Conservation (phyloP, 2,113 vertebrate species). For the Antennarius striatus region DNA sequence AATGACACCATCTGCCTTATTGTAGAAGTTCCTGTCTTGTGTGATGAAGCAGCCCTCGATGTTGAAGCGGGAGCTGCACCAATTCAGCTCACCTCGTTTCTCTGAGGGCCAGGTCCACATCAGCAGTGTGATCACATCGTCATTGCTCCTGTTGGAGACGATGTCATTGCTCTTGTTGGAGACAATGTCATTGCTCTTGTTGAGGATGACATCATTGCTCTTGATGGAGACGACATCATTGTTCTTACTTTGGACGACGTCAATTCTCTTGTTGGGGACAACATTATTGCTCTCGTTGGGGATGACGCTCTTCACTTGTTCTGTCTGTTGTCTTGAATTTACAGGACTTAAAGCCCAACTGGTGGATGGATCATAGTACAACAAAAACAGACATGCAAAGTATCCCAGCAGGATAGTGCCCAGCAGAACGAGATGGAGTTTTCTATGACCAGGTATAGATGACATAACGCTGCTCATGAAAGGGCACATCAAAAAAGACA, state of each 20-base stretch:
- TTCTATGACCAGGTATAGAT: slow-evolving; percentile 91
- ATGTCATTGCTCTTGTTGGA: too few relatives aligned
- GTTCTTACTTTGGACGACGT: too few relatives aligned
- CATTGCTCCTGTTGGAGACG: too few relatives aligned
- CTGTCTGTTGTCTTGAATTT: slow-evolving; percentile 88
- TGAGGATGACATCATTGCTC: too few relatives aligned
- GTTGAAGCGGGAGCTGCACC: too few relatives aligned
- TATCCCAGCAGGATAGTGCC: slow-evolving; percentile 89
- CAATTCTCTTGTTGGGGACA: too few relatives aligned
- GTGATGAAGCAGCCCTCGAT: slow-evolving; percentile 85
- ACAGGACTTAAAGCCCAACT: slow-evolving; percentile 91
- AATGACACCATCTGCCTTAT: slow-evolving; percentile 90
- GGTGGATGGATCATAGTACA: slow-evolving; percentile 94
- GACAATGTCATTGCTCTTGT: too few relatives aligned
- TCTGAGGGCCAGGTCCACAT: too few relatives aligned
- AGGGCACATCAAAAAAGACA: slow-evolving; percentile 21
- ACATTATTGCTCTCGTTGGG: slow-evolving; percentile 79
- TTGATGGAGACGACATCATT: too few relatives aligned
- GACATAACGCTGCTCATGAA: slow-evolving; percentile 92
- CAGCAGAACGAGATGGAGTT: slow-evolving; percentile 92
- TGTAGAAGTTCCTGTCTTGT: slow-evolving; percentile 89
- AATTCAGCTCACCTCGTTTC: too few relatives aligned
- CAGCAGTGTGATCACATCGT: slow-evolving; percentile 21
- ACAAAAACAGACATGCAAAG: slow-evolving; percentile 93
- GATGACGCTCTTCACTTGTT: slow-evolving; percentile 90